phyloP scores from a whole-genome alignment of 2,113 vertebrate species.

The Neogobius melanostomus region DNA sequence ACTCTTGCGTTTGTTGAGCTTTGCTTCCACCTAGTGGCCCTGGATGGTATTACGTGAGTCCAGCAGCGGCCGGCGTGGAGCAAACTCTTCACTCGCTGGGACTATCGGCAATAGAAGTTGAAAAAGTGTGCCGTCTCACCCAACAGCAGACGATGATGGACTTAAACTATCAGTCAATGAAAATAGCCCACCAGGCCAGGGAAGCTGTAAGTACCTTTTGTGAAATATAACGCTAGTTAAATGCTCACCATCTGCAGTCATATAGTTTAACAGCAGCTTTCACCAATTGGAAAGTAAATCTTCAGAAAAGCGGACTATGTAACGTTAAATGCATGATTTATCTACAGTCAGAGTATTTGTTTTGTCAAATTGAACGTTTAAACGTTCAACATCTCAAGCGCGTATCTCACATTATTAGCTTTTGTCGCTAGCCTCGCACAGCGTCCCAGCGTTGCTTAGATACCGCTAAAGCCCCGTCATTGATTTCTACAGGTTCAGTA shows the following conservation, averaged over 20 bases:
- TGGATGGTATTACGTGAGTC: not conserved
- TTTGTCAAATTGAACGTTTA: not conserved
- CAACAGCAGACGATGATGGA: conserved; percentile 69
- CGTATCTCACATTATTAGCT: not conserved
- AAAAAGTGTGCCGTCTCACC: not conserved
- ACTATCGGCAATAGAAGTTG: too few relatives aligned
- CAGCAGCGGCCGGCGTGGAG: too few relatives aligned
- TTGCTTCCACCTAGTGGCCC: not conserved
- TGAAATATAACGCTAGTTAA: not conserved
- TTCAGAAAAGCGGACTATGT: too few relatives aligned
- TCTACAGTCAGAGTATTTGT: not conserved
- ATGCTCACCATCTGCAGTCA: too few relatives aligned
- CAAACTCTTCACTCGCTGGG: too few relatives aligned
- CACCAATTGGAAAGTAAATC: not conserved
- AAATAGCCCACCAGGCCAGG: conserved; percentile 72
- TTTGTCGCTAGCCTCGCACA: not conserved
- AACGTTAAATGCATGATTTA: too few relatives aligned
- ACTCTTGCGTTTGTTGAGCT: not conserved
- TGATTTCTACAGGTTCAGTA: too few relatives aligned
- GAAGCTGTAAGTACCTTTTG: conserved; percentile 78
- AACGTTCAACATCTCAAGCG: not conserved
- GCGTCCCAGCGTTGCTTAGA: conserved; percentile 61
- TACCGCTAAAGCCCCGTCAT: conserved; percentile 11
- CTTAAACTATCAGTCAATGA: conserved; percentile 78
- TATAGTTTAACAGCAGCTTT: not conserved